A percentile compares a stretch with the other conserved stretches of the same genome.
Conservation (phyloP, 2,113 vertebrate genomes). For the Nothobranchius kuhntae region DNA sequence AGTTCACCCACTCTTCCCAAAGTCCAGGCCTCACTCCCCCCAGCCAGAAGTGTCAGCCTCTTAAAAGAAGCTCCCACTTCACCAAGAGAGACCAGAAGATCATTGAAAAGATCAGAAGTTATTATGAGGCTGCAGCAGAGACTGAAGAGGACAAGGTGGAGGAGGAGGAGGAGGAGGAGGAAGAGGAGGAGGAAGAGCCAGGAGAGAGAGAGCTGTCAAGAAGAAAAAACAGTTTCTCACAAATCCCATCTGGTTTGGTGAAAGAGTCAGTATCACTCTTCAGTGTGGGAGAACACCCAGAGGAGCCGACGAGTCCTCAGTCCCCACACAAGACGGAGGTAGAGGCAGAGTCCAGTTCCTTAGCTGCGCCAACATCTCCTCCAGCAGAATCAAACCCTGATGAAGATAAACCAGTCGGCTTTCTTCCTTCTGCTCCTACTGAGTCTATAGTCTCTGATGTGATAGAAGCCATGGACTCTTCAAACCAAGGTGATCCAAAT, state of each 20-base stretch:
- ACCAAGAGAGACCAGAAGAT: constrained; percentile 77
- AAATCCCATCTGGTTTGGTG: constrained; percentile 78
- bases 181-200: constrained; percentile 8
- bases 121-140: constrained; percentile 79
- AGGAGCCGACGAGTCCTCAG: constrained; percentile 32
- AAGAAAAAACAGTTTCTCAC: constrained; percentile 73
- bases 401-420: not conserved
- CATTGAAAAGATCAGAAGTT: constrained; percentile 84
- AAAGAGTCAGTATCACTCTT: constrained; percentile 78
- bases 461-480: not conserved
- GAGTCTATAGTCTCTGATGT: not conserved
- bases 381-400: not conserved
- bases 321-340: not conserved
- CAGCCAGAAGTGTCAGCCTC: constrained; percentile 4
- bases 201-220: constrained; percentile 11
- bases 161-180: constrained; percentile 5
- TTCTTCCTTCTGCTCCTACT: not conserved
- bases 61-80: constrained; percentile 47
- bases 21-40: not conserved
- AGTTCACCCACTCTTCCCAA: not conserved
- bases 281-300: constrained; percentile 53
- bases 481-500: not conserved
- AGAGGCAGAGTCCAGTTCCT: not conserved
- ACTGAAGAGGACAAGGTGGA: constrained; percentile 29
- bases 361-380: not conserved